Evolutionary conservation across 2,797 vertebrate species (phyloP).

Genomic region (Sebastes matsubarae): DNA sequence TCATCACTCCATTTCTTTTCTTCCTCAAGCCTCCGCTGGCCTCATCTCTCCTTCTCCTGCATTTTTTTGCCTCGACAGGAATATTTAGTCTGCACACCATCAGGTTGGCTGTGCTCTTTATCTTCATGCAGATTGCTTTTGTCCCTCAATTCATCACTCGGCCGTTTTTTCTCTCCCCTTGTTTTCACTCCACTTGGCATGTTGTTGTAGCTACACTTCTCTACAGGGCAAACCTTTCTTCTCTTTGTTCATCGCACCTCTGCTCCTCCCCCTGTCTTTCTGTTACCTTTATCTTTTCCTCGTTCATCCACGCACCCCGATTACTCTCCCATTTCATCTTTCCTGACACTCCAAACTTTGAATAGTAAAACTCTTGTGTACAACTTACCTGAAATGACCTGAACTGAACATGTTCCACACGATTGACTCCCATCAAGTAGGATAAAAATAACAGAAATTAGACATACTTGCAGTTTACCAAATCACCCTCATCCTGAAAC

Average conservation of each 20-base stretch:
- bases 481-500: neutral
- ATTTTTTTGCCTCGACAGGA: conserved; percentile 20
- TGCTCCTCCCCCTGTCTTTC: conserved; percentile 10
- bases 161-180: conserved; percentile 1
- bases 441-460: neutral
- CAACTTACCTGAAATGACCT: conserved; percentile 7
- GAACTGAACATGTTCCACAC: neutral
- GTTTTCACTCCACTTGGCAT: conserved; percentile 4
- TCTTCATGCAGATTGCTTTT: conserved; percentile 32
- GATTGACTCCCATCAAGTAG: neutral
- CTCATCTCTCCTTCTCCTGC: conserved; percentile 11
- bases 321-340: conserved; percentile 23
- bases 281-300: conserved; percentile 27
- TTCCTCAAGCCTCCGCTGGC: conserved; percentile 3
- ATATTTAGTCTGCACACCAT: conserved; percentile 21
- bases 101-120: conserved; percentile 5
- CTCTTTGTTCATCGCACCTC: neutral
- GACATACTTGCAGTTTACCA: neutral
- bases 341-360: neutral
- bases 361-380: neutral
- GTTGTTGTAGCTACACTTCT: neutral
- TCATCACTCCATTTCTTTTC: conserved; percentile 30
- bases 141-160: conserved; percentile 12
- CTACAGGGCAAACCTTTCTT: neutral
- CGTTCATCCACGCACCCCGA: neutral